Conservation (phyloP, 2,113 vertebrate genomes). For the Tenrec ecaudatus region DNA sequence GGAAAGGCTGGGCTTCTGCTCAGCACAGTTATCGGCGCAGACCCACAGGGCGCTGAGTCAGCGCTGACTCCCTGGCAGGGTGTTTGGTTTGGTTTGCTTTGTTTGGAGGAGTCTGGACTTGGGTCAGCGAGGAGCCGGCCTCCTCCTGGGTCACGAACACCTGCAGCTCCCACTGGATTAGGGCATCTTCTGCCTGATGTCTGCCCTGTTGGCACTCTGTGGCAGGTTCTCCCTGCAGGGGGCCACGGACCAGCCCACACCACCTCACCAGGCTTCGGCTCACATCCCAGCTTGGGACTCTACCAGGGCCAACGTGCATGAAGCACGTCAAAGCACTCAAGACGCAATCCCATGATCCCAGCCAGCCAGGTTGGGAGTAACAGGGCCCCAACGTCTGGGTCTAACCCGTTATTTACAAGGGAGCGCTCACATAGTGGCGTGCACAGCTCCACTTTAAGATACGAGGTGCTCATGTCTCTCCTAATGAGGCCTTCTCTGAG, state of each 20-base stretch:
- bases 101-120: too few species aligned
- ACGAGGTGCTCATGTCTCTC: conserved; percentile 25
- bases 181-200: neutral
- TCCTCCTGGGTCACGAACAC: neutral
- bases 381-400: too few species aligned
- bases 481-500: neutral
- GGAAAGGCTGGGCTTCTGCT: too few species aligned
- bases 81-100: too few species aligned
- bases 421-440: conserved; percentile 22
- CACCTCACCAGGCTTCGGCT: accelerated
- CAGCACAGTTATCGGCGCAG: too few species aligned
- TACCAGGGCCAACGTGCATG: accelerated
- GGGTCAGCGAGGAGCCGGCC: neutral
- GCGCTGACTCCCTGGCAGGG: too few species aligned
- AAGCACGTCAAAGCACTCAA: too few species aligned
- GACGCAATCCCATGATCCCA: too few species aligned
- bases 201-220: accelerated
- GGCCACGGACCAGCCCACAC: neutral
- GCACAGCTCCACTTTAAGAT: neutral
- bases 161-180: accelerated
- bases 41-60: too few species aligned
- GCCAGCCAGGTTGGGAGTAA: too few species aligned
- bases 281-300: accelerated
- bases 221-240: neutral
- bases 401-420: conserved; percentile 1